These are phyloP conservation scores for Bimastos eiseni DNA, from an alignment of 2,888 invertebrate species.

Conservation along the genomic window DNA sequence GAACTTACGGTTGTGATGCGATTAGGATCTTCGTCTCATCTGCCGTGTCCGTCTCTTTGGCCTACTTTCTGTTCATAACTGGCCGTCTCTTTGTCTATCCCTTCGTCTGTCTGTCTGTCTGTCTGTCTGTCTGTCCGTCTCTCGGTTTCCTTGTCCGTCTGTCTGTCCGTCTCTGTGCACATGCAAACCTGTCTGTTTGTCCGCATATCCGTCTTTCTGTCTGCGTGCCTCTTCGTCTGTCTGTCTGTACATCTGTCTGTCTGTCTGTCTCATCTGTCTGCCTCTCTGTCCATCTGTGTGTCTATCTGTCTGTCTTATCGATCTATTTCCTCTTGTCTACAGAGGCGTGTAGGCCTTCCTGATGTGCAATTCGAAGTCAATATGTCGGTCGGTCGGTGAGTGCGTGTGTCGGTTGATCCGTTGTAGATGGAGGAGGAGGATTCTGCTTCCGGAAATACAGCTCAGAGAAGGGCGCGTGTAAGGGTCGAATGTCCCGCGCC, in stretches of 20 bases:
- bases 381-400: neutral
- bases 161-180: neutral
- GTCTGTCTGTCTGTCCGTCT: neutral
- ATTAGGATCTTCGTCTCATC: neutral
- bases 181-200: no score
- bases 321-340: neutral
- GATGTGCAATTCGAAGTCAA: neutral
- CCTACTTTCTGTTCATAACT: neutral
- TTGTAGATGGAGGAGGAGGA: neutral
- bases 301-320: neutral
- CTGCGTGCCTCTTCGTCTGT: neutral
- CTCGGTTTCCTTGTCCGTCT: neutral
- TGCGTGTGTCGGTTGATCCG: neutral
- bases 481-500: neutral
- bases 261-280: neutral
- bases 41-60: neutral
- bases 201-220: no score
- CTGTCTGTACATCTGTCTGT: neutral
- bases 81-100: neutral
- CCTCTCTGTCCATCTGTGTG: neutral
- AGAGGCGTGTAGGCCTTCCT: neutral
- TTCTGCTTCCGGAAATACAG: slow-evolving; percentile 1
- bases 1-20: no score
- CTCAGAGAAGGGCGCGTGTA: neutral
- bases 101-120: neutral